Evolutionary conservation across 1,140 invertebrate genomes (phyloP), one percentile per base, ranked within the genome.

Genomic region (Streblospio benedicti): DNA sequence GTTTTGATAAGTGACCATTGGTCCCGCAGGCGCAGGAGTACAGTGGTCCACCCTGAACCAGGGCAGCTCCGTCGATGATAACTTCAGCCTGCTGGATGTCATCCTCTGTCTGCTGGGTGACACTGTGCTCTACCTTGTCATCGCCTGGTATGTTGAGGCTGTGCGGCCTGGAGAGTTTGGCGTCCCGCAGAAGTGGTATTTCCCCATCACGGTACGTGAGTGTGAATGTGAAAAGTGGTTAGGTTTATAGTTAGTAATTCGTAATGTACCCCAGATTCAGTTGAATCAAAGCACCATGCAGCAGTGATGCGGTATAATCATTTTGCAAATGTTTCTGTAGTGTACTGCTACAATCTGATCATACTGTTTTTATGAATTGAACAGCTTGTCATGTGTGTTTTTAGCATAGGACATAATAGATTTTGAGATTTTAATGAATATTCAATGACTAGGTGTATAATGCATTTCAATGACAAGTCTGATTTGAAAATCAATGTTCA

Each of bases 91-190:
- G 43, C 63, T 70, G 18, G 70, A 75, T 45, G 58, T 73, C 58
- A 77, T 84, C 38, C 41, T 74, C 3, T 83, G 84, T 80, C 64
- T 85, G 28, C 53, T 82, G 2, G 45, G 83, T 18, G 83, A 85
- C 70, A 67, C 74, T 49, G 14, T 82, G 1, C 43, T 82, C 6
- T 79, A 77, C 65, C 56, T 69, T 33, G 12, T 70, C 5, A 61
- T 85, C 1, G 78, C 83, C 3, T 83, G 79, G 79, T 86, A 86
- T 67, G 78, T 85, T 41, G 83, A 85, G 69, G 79, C 78, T 27
- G 80, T 85, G 27, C 79, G 78, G 66, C 84, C 84, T 38, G 85
- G 84, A 70, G 71, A 75, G 49, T 74, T 76, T 71, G 82, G 82
- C 38, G 72, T 83, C 4, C 74, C 82, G 4, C 69, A 75, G 54